Evolutionary conservation across 2,888 invertebrate species (phyloP).

Genomic region (Onthophagus sagittarius): DNA sequence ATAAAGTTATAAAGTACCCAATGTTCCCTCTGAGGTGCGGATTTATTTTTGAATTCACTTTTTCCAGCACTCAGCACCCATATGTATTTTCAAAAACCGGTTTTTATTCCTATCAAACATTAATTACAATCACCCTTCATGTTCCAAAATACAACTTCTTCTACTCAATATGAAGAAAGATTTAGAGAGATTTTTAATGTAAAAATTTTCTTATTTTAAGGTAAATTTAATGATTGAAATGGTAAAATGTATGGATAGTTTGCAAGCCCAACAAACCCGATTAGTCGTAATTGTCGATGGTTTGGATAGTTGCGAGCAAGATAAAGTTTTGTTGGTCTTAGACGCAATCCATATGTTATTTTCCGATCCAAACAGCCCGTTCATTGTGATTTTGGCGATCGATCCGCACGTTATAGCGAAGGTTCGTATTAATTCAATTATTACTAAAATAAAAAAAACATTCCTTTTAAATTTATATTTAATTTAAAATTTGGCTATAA

Average conservation of each 20-base stretch:
- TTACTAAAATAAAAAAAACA: neutral
- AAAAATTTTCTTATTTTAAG: constrained; percentile 26
- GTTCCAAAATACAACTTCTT: no score
- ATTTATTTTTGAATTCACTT: no score
- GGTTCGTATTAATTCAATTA: constrained; percentile 50
- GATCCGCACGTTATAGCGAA: constrained; percentile 99
- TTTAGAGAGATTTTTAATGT: no score
- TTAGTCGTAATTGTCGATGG: constrained; percentile 96
- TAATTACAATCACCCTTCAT: neutral
- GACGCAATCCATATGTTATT: constrained; percentile 95
- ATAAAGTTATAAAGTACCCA: no score
- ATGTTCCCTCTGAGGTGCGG: no score
- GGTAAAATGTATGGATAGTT: constrained; percentile 89
- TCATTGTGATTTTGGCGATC: constrained; percentile 92
- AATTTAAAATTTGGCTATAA: neutral
- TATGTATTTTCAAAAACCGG: no score
- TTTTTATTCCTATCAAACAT: neutral
- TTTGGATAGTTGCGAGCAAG: constrained; percentile 96
- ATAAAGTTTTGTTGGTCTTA: constrained; percentile 86
- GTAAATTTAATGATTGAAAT: constrained; percentile 49
- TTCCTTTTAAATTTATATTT: neutral
- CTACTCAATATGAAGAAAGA: neutral
- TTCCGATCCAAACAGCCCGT: constrained; percentile 89
- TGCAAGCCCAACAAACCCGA: constrained; percentile 90
- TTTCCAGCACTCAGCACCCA: no score